Evolutionary conservation across 2,888 invertebrate species (phyloP).

Genomic region (Limnephilus marmoratus): DNA sequence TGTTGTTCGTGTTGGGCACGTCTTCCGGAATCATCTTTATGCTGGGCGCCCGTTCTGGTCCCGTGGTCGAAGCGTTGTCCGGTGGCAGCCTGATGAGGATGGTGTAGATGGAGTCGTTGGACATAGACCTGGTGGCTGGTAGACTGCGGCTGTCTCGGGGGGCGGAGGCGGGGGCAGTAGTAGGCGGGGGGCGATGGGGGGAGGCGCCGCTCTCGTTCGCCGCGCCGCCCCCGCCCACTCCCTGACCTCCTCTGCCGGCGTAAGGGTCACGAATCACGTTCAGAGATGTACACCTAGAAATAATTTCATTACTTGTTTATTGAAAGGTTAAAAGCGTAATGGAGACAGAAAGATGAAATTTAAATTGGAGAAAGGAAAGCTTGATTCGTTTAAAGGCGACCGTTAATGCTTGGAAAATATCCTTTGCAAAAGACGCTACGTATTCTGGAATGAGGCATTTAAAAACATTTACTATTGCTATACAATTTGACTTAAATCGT

Average conservation of each 20-base stretch:
- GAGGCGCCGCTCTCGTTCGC: constrained; percentile 71
- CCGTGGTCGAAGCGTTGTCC: constrained; percentile 74
- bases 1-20: constrained; percentile 76
- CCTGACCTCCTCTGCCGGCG: constrained; percentile 76
- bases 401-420: neutral
- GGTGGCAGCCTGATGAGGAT: constrained; percentile 92
- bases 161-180: constrained; percentile 73
- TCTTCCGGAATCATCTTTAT: constrained; percentile 94
- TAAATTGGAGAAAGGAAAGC: neutral
- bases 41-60: constrained; percentile 81
- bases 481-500: neutral
- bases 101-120: constrained; percentile 91
- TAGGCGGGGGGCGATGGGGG: constrained; percentile 69
- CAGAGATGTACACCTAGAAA: constrained; percentile 85
- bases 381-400: neutral
- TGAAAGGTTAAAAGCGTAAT: neutral
- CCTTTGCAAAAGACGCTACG: neutral
- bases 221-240: constrained; percentile 71
- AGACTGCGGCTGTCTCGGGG: constrained; percentile 73
- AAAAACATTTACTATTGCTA: neutral
- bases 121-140: constrained; percentile 78
- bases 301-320: constrained; percentile 11
- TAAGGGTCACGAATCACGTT: constrained; percentile 89
- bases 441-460: neutral
- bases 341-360: neutral